Evolutionary conservation across 2,797 vertebrate genomes (phyloP).

Genomic region (Xyrichtys novacula): DNA sequence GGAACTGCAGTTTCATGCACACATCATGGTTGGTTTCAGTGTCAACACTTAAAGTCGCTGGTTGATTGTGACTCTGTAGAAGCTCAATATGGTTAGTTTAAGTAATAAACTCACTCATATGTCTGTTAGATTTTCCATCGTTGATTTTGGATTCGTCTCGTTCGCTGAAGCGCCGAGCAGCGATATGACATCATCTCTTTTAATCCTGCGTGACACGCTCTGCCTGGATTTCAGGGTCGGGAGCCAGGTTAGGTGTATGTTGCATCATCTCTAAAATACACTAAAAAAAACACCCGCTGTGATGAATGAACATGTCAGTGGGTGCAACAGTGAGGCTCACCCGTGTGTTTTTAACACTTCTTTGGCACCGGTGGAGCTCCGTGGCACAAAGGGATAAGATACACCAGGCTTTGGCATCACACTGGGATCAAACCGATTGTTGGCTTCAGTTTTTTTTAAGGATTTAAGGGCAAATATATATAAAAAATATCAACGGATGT

Average conservation of each 20-base stretch:
- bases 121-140: neutral
- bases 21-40: too few species aligned
- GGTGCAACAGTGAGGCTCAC: neutral
- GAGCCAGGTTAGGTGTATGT: neutral
- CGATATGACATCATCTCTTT: neutral
- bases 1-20: too few species aligned
- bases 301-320: constrained; percentile 4
- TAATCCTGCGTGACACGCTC: neutral
- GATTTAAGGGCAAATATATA: constrained; percentile 17
- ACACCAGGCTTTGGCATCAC: neutral
- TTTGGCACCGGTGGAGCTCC: neutral
- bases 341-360: constrained; percentile 4
- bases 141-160: neutral
- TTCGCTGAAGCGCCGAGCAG: too few species aligned
- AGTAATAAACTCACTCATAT: too few species aligned
- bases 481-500: neutral
- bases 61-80: too few species aligned
- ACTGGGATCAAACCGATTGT: constrained; percentile 9
- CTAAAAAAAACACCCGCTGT: neutral
- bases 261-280: neutral
- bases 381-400: neutral
- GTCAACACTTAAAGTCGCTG: too few species aligned
- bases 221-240: neutral
- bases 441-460: constrained; percentile 11
- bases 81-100: too few species aligned